Base-by-base conservation (phyloP, 2,797 vertebrate genomes). In the Onychomys arenicola region DNA sequence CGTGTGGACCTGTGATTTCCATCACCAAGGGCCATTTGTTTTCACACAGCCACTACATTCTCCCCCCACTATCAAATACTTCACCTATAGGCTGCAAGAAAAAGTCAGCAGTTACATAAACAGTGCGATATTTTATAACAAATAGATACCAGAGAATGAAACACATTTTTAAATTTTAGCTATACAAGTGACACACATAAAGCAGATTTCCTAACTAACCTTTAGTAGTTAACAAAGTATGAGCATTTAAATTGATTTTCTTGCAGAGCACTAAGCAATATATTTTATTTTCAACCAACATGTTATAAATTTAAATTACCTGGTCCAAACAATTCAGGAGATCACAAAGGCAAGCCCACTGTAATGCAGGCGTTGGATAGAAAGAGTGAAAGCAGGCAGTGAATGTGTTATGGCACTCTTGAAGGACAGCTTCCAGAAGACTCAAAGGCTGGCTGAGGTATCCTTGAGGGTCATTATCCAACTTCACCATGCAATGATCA, bases 371-470 rank as follows among this genome's bases (percentile, higher is more conserved):
- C 2, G 99, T 99, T 25, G 99, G 99, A 97, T 99, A 99, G 98
- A 99, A 99, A 2, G 99, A 99, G 97, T 99, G 99, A 98, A 99
- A 99, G 98, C 99, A 99, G 97, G 99, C 99, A 13, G 99, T 99
- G 97, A 99, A 99, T 6, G 99, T 99, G 98, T 99, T 99, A 98
- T 99, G 99, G 96, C 99, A 99, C 96, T 99, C 99, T 97, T 99
- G 99, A 97, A 99, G 99, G 93, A 99, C 99, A 21, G 99, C 99
- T 97, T 99, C 99, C 43, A 99, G 98, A 89, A 99, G 99, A 57
- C 99, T 99, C 69, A 99, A 98, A 1, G 99, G 99, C 92, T 99
- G 99, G 96, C 99, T 99, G 96, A 99, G 99, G 97, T 99, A 99
- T 82, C 99, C 99, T 98, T 99, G 99, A 0, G 99, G 99, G 98